Evolutionary conservation across 2,888 invertebrate species (phyloP), one percentile per base, ranked within the genome.

Genomic region (Xestia ashworthii): DNA sequence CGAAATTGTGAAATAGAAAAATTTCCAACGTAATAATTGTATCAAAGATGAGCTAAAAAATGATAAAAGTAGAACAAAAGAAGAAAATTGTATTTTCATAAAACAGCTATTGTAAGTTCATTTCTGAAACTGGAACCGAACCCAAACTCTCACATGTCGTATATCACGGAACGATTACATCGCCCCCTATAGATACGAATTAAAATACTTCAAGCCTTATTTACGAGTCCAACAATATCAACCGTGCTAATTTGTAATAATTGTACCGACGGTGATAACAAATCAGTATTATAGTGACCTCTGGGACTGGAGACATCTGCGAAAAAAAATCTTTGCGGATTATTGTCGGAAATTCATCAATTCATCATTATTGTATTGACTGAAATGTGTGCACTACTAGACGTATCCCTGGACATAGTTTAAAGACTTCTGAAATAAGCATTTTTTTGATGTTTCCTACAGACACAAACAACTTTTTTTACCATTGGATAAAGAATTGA

Each of bases 171-270:
- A 85, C 87, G 87, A 88, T 89, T 88, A 82, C 83, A 89, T 86
- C 84, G 83, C 71, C 87, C 78, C 68, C 77, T 89, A 84, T 88
- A 89, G 87, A 88, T 87, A 88, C 82, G 73, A 78, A 73, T 76
- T 77, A 80, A 85, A 85, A 78, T 76, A 78, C 60, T 78, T 58
- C 58, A 53, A 64, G 48, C 50, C 50, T 82, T 88, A 90, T 91
- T 89, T 90, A 91, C 84, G 89, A 85, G 80, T 86, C 68, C 78
- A 80, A 77, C 69, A 71, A 67, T 87, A 84, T 86, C 83, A 79
- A 76, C 55, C 82, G 88, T 88, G 91, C 90, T 92, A 93, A 93
- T 92, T 90, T 91, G 91, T 90, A 86, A 90, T 93, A 92, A 93
- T 93, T 92, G 89, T 85, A 89, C 78, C 73, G 79, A 62, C 62